A percentile compares a stretch with the other conserved stretches of the same genome.
Evolutionary conservation across 2,888 invertebrate genomes (phyloP).

Genomic region (Leptinotarsa haldemani): DNA sequence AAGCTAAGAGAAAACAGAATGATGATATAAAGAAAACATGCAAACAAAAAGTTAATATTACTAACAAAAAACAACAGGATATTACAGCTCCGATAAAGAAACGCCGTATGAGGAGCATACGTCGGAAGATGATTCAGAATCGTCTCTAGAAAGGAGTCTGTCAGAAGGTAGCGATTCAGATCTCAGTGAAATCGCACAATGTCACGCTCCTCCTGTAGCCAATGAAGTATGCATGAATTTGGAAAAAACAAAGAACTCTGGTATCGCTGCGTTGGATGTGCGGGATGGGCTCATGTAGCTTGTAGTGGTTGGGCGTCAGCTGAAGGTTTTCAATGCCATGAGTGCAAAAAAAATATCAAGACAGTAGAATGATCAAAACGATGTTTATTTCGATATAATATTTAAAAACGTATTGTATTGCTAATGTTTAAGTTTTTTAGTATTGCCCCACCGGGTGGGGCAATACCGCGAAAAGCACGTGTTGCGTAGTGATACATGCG

Average conservation of each 20-base stretch:
- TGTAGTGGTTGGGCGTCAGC: no score
- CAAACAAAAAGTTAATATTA: constrained; percentile 17
- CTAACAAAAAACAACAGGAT: constrained; percentile 2
- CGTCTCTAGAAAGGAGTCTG: constrained; percentile 10
- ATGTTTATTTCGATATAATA: constrained; percentile 8
- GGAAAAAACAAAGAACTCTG: neutral
- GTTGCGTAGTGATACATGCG: no score
- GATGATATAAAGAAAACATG: neutral
- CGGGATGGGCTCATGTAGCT: neutral
- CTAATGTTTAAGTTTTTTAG: neutral
- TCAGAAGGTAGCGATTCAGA: constrained; percentile 17
- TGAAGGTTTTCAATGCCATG: neutral
- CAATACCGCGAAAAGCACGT: no score
- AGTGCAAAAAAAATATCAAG: constrained; percentile 12
- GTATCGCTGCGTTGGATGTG: constrained; percentile 1
- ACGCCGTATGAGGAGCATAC: neutral
- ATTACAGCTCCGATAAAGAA: neutral
- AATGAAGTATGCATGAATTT: no score
- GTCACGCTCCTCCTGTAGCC: neutral
- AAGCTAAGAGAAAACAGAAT: neutral
- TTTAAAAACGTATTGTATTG: neutral
- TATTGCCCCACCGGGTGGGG: no score
- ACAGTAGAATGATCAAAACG: constrained; percentile 21
- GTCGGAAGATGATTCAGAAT: constrained; percentile 18
- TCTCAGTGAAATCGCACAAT: constrained; percentile 1